Percentiles rank a stretch among this genome's conserved stretches.
phyloP scores from a whole-genome alignment of 2,113 vertebrate genomes.

The Varanus komodoensis region DNA sequence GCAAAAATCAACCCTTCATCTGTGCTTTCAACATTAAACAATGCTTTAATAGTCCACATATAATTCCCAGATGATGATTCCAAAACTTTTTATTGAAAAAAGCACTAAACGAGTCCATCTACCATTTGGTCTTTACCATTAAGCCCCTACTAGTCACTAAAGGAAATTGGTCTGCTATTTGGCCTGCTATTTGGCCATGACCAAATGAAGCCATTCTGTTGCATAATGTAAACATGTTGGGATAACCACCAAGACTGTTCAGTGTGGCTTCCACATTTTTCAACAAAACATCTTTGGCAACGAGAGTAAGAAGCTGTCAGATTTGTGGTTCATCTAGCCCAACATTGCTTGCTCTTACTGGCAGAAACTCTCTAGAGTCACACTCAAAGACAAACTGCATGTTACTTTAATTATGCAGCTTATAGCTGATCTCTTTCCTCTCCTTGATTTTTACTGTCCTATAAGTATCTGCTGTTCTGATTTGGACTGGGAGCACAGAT shows the following conservation, averaged over 20 bases:
- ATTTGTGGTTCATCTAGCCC: not conserved
- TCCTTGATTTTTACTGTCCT: too few species aligned
- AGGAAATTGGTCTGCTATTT: too few species aligned
- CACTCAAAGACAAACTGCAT: not conserved
- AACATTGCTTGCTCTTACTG: not conserved
- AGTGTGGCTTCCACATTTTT: conserved; percentile 46
- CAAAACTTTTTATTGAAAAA: not conserved
- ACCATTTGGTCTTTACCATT: not conserved
- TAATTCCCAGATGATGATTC: not conserved
- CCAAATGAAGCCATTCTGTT: conserved; percentile 13
- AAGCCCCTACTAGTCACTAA: not conserved
- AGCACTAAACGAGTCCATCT: not conserved
- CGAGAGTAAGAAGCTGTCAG: not conserved
- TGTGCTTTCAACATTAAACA: not conserved
- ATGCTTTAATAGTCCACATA: not conserved
- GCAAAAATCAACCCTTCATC: not conserved
- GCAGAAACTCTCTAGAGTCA: not conserved
- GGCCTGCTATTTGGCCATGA: not conserved
- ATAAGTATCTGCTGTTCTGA: too few species aligned
- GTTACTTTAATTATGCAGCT: too few species aligned
- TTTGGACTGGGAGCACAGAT: too few species aligned
- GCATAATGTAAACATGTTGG: conserved; percentile 32
- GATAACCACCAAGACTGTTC: conserved; percentile 55
- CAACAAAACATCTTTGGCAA: conserved; percentile 36
- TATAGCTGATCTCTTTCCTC: too few species aligned